phyloP scores from a whole-genome alignment of 2,888 invertebrate genomes.

The Atethmia centrago region DNA sequence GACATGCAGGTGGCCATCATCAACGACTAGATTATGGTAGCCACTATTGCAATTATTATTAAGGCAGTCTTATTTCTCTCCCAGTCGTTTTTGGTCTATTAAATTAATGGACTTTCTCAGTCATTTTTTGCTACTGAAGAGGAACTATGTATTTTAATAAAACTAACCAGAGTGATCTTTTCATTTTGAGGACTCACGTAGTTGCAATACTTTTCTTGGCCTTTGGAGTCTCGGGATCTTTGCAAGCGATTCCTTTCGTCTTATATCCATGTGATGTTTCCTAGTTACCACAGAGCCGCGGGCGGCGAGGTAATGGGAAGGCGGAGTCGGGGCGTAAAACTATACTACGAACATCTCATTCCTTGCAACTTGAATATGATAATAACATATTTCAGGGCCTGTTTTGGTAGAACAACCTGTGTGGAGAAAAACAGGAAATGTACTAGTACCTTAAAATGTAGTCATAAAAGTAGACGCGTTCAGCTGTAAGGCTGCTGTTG shows the following conservation, averaged over 20 bases:
- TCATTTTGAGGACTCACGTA: background rate
- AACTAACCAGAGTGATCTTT: background rate
- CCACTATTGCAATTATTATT: background rate
- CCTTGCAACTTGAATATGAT: conserved; percentile 78
- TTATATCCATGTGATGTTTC: conserved; percentile 60
- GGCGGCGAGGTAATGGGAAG: conserved; percentile 86
- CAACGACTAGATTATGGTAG: background rate
- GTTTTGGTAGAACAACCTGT: conserved; percentile 43
- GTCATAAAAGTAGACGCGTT: no score
- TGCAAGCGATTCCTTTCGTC: conserved; percentile 42
- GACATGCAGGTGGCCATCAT: background rate
- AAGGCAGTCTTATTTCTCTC: background rate
- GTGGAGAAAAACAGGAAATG: conserved; percentile 26
- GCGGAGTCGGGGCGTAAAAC: conserved; percentile 81
- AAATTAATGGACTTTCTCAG: background rate
- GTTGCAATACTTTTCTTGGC: background rate
- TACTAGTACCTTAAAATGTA: background rate
- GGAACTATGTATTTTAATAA: background rate
- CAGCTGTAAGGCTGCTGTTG: background rate
- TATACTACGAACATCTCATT: conserved; percentile 84
- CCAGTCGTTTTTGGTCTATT: background rate
- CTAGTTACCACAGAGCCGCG: conserved; percentile 75
- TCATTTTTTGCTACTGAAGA: background rate
- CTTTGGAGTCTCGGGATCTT: background rate
- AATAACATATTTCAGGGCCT: conserved; percentile 84